Conservation (phyloP, 2,888 invertebrate genomes). For the Abrostola tripartita region DNA sequence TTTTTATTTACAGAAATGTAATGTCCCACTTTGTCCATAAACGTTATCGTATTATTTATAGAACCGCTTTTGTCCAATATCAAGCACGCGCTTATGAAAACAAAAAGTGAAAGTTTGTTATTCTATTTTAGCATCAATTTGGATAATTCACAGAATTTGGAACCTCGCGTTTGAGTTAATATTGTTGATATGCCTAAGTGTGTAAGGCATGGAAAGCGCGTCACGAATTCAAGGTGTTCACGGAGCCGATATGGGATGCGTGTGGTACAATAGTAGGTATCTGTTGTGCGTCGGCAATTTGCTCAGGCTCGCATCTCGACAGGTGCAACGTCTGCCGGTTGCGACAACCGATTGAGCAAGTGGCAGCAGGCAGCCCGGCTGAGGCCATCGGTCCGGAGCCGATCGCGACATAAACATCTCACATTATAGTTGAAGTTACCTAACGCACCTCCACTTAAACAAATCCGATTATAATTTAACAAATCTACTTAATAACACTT, state of each 20-base stretch:
- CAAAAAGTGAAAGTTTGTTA: constrained; percentile 71
- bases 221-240: constrained; percentile 29
- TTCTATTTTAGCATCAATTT: constrained; percentile 59
- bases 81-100: constrained; percentile 56
- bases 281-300: constrained; percentile 73
- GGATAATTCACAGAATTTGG: constrained; percentile 44
- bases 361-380: constrained; percentile 71
- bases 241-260: constrained; percentile 54
- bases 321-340: constrained; percentile 85
- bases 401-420: constrained; percentile 83
- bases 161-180: constrained; percentile 33
- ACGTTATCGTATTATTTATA: constrained; percentile 60
- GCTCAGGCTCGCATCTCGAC: constrained; percentile 81
- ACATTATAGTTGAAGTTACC: constrained; percentile 80
- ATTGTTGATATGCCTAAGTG: constrained; percentile 22
- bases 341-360: constrained; percentile 86
- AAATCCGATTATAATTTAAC: constrained; percentile 79
- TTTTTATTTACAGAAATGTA: constrained; percentile 33
- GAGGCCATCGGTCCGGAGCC: constrained; percentile 82
- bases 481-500: constrained; percentile 68
- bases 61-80: constrained; percentile 68
- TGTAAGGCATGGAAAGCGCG: constrained; percentile 8
- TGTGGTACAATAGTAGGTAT: constrained; percentile 65
- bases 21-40: constrained; percentile 34
- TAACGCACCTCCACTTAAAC: constrained; percentile 76